These are phyloP conservation scores for Drosophila baimaii DNA, from an alignment of 1,140 invertebrate genomes.

Conservation along the genomic window DNA sequence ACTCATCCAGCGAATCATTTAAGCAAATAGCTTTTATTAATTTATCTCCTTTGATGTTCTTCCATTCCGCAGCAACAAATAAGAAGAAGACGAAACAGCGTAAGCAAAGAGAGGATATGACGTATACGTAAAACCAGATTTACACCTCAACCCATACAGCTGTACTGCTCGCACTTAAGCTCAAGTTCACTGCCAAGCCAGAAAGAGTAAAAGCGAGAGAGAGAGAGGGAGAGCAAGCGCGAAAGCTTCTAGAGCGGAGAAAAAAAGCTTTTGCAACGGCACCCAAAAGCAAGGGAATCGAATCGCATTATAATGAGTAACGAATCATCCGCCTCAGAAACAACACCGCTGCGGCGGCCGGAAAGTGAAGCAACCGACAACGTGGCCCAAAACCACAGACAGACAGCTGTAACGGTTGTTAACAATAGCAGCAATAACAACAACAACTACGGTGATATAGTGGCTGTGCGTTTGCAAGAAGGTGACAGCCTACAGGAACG, in stretches of 20 bases:
- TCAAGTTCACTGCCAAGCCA: slow-evolving; percentile 69
- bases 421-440: slow-evolving; percentile 30
- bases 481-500: slow-evolving; percentile 7
- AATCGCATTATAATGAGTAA: slow-evolving; percentile 74
- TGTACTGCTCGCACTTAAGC: slow-evolving; percentile 26
- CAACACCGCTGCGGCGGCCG: slow-evolving; percentile 76
- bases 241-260: slow-evolving; percentile 41
- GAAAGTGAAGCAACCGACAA: slow-evolving; percentile 47
- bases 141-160: slow-evolving; percentile 30
- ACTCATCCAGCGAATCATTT: slow-evolving; percentile 48
- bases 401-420: slow-evolving; percentile 18
- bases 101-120: slow-evolving; percentile 8
- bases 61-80: background rate
- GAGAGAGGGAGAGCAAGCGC: slow-evolving; percentile 23
- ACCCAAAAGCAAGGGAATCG: slow-evolving; percentile 33
- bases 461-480: slow-evolving; percentile 51
- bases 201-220: background rate
- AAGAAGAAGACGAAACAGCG: background rate
- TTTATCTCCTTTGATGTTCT: slow-evolving; percentile 22
- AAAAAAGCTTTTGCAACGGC: slow-evolving; percentile 54
- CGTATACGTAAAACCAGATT: slow-evolving; percentile 22
- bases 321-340: slow-evolving; percentile 72
- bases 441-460: slow-evolving; percentile 37
- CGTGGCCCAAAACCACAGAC: slow-evolving; percentile 58
- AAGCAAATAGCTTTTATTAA: slow-evolving; percentile 33